Conservation (phyloP, 2,113 vertebrate genomes). For the Oceanodroma tethys region DNA sequence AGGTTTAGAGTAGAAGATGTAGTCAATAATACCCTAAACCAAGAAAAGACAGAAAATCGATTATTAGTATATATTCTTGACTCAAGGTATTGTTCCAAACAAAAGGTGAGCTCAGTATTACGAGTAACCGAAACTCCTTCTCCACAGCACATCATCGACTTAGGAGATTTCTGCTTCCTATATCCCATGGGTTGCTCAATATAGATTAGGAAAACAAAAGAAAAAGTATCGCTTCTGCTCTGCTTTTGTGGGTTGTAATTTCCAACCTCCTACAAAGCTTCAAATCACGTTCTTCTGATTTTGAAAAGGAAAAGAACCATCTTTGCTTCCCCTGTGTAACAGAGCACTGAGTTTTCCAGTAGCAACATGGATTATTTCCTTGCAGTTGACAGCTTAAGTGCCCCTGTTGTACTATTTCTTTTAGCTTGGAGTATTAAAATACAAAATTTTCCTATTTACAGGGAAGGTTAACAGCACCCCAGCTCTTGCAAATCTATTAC, state of each 20-base stretch:
- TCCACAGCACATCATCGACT: not conserved
- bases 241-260: not conserved
- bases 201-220: not conserved
- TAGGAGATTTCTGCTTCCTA: not conserved
- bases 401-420: not conserved
- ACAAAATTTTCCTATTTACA: not conserved
- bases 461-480: not conserved
- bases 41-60: not conserved
- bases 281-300: not conserved
- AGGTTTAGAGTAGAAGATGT: constrained; percentile 98
- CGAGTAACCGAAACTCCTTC: not conserved
- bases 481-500: not conserved
- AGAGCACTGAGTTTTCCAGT: not conserved
- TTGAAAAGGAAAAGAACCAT: not conserved
- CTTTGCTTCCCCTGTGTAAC: not conserved
- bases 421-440: not conserved
- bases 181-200: not conserved
- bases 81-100: not conserved
- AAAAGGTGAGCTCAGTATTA: not conserved
- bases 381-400: not conserved
- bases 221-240: not conserved
- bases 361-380: not conserved
- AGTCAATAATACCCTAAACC: constrained; percentile 95
- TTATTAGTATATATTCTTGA: not conserved
- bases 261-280: not conserved